Base-by-base conservation (phyloP, 2,113 vertebrate species). In the Pygoscelis adeliae region DNA sequence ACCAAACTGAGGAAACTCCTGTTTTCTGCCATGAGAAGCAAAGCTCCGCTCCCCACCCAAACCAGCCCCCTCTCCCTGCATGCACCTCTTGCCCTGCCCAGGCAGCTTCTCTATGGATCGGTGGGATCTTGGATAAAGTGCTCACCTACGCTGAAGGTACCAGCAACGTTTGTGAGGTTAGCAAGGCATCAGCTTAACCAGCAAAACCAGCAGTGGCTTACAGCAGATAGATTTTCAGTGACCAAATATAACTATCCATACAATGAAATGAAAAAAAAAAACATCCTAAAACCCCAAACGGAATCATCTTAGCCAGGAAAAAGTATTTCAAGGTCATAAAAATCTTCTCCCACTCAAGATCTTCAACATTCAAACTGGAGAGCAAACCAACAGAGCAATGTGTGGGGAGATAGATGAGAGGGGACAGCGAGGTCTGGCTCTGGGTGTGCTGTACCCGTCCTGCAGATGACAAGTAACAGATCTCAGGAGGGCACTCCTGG, bases 381-480 rank as follows among this genome's bases (percentile, higher is more conserved):
- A 76, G 53, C 27, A 38, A 40, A 38, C 29, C 34, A 34, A 9
- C 0, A 3, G 59, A 22, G 78, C 1, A 1, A 46, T 5, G 18
- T 6, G 18, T 1, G 1, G 13, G 49, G 10, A 15, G 26, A 34
- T 1, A 10, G 29, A 20, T 1, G 30, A 63, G 50, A 34, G 21
- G 7, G 42, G 52, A 30, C 36, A 30, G 59, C 4, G 3, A n/a
- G 47, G 27, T 8, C n/a, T 7, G 59, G 27, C n/a, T 12, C 83
- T 0, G 1, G n/a, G 10, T 8, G 52, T 13, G 42, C 52, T 30
- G 38, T 8, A 7, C 32, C 32, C 7, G 8, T 12, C 29, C 27
- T 25, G 34, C 2, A 11, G 26, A 32, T 5, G 71, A 27, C 30
- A 56, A 32, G 18, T 4, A 30, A 6, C 7, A 10, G 59, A 13